A percentile compares a stretch with the other conserved stretches of the same genome.
These are phyloP conservation scores for Drosophila subobscura DNA, from an alignment of 1,140 invertebrate genomes.

Conservation along the genomic window DNA sequence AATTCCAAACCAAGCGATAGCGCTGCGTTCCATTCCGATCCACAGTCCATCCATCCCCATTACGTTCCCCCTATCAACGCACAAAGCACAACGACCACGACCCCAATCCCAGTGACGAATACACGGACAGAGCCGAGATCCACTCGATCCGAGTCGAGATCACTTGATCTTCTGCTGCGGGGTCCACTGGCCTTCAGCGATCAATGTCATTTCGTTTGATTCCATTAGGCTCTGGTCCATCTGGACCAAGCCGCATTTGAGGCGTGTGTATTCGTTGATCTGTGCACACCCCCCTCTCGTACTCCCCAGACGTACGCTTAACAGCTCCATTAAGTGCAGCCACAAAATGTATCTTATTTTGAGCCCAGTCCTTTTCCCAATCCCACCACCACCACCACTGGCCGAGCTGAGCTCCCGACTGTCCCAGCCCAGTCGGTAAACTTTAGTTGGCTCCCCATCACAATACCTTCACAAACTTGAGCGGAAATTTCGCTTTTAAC, in stretches of 20 bases:
- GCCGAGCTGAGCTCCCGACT: conserved; percentile 23
- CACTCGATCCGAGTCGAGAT: conserved; percentile 12
- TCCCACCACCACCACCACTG: conserved; percentile 6
- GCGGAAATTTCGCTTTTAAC: conserved; percentile 46
- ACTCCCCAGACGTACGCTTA: conserved; percentile 22
- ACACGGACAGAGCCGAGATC: conserved; percentile 7
- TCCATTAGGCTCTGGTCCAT: conserved; percentile 72
- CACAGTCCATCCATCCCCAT: neutral
- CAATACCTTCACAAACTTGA: conserved; percentile 9
- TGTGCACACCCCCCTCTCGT: neutral
- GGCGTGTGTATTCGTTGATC: neutral
- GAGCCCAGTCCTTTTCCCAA: conserved; percentile 50
- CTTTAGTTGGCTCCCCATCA: conserved; percentile 23
- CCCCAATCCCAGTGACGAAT: conserved; percentile 63
- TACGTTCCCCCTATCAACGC: neutral
- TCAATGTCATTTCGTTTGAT: conserved; percentile 80
- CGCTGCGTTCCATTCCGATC: neutral
- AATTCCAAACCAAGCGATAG: neutral
- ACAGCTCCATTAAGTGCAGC: conserved; percentile 79
- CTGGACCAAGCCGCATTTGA: conserved; percentile 5
- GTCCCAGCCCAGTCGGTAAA: conserved; percentile 8
- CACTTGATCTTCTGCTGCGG: conserved; percentile 36
- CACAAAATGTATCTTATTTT: conserved; percentile 82
- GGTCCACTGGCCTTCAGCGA: conserved; percentile 71
- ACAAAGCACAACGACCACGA: conserved; percentile 64